Conservation (phyloP, 2,113 vertebrate genomes). For the Bufo gargarizans region DNA sequence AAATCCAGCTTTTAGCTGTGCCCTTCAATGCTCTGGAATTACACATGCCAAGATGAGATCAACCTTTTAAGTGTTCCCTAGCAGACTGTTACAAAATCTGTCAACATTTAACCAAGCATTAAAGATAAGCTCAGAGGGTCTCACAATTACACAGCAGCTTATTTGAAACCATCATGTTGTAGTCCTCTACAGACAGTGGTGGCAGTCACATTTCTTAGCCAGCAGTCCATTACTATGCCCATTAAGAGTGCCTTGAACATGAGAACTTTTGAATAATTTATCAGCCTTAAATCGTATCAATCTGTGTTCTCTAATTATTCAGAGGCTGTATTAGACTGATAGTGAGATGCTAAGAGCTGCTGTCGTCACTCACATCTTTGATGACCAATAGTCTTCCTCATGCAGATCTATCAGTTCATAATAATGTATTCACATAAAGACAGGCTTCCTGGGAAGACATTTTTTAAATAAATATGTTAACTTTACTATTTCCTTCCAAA, state of each 20-base stretch:
- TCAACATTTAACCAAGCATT: constrained; percentile 59
- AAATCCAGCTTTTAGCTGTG: constrained; percentile 50
- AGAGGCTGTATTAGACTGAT: not conserved
- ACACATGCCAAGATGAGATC: constrained; percentile 58
- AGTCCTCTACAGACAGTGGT: constrained; percentile 19
- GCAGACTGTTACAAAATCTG: constrained; percentile 55
- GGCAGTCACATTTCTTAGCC: constrained; percentile 46
- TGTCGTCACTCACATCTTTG: constrained; percentile 6
- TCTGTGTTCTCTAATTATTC: constrained; percentile 52
- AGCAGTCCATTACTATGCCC: constrained; percentile 51
- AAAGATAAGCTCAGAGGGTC: constrained; percentile 55
- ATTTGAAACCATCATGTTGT: constrained; percentile 54
- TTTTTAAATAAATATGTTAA: not conserved
- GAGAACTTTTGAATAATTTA: constrained; percentile 56
- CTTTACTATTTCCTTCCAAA: not conserved
- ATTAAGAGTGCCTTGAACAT: constrained; percentile 42
- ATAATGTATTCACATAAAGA: not conserved
- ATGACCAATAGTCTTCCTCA: not conserved
- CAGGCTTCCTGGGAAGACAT: not conserved
- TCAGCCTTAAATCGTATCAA: constrained; percentile 44
- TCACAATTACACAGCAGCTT: constrained; percentile 53
- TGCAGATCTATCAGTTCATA: not conserved
- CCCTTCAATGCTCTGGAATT: constrained; percentile 57
- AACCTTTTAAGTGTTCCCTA: constrained; percentile 56
- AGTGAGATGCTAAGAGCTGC: constrained; percentile 1